Evolutionary conservation across 2,113 vertebrate species (phyloP).

Genomic region (Gulo gulo): DNA sequence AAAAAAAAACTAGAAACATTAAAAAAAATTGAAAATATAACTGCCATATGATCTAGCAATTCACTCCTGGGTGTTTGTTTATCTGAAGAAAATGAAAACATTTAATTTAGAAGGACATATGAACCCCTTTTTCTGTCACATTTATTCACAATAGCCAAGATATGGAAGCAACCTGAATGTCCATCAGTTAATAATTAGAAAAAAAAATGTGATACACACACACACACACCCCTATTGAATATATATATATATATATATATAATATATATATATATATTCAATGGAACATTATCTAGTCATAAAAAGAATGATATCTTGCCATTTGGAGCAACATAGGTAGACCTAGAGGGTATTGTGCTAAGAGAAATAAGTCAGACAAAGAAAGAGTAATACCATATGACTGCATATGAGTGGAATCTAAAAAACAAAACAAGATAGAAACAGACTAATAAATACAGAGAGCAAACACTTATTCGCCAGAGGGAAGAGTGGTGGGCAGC

Average conservation of each 20-base stretch:
- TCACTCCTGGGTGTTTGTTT: background rate
- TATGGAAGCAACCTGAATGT: background rate
- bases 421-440: background rate
- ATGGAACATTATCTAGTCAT: background rate
- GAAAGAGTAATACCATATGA: background rate
- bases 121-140: background rate
- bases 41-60: background rate
- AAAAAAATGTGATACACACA: background rate
- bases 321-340: background rate
- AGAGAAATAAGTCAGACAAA: background rate
- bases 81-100: background rate
- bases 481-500: background rate
- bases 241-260: background rate
- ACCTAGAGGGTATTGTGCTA: background rate
- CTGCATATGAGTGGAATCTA: background rate
- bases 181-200: background rate
- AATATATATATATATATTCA: background rate
- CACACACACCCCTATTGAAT: too few relatives aligned
- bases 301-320: background rate
- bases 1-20: background rate
- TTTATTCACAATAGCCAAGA: background rate
- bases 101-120: background rate
- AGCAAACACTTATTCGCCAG: background rate
- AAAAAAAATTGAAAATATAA: background rate
- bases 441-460: background rate